A percentile compares a stretch with the other conserved stretches of the same genome.
Conservation (phyloP, 2,113 vertebrate species). For the Chinchilla lanigera region DNA sequence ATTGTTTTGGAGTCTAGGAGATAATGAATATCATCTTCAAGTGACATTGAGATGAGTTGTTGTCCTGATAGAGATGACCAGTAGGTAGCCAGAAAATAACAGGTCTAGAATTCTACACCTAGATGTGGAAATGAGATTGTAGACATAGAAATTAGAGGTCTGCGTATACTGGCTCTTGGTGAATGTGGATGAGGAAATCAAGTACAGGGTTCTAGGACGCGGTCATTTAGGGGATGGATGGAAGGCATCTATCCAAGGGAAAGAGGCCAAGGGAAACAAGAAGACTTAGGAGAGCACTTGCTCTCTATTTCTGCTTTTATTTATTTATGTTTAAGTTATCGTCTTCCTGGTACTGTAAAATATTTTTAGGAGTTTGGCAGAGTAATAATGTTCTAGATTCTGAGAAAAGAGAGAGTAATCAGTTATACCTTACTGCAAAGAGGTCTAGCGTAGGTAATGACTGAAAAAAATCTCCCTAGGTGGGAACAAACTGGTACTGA, state of each 20-base stretch:
- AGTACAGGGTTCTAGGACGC: not conserved
- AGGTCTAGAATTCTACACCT: not conserved
- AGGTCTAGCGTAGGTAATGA: not conserved
- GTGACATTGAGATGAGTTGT: not conserved
- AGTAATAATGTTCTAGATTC: not conserved
- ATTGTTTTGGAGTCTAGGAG: not conserved
- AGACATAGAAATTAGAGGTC: not conserved
- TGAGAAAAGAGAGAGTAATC: not conserved
- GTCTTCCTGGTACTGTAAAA: not conserved
- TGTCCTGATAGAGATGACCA: not conserved
- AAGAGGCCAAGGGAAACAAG: not conserved
- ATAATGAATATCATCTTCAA: not conserved
- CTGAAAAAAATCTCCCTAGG: not conserved
- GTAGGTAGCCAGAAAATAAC: not conserved
- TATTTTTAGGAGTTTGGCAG: conserved; percentile 15
- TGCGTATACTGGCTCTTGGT: not conserved
- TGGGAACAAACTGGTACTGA: not conserved
- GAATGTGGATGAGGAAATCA: not conserved
- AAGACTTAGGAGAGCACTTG: not conserved
- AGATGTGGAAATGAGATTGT: not conserved
- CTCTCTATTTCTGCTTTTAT: not conserved
- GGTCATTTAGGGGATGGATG: too few relatives aligned
- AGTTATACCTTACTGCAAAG: not conserved
- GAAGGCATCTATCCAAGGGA: not conserved
- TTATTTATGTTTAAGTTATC: not conserved